Conservation (phyloP, 2,888 invertebrate genomes). For the Netelia inedita region DNA sequence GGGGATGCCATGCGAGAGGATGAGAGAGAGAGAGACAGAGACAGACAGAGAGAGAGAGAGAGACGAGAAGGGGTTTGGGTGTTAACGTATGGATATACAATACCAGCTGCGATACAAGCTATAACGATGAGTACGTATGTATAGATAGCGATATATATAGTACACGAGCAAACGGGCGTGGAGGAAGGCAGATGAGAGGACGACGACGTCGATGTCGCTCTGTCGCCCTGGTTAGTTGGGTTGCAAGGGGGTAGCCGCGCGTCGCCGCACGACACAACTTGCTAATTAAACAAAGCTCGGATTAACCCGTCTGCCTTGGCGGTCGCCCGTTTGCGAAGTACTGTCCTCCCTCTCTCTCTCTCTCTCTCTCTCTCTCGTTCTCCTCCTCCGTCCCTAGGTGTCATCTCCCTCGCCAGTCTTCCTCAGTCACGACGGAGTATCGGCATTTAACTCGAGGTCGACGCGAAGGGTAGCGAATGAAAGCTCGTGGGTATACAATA, state of each 20-base stretch:
- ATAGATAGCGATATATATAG: not conserved
- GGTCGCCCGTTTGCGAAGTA: slow-evolving; percentile 59
- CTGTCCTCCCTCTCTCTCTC: slow-evolving; percentile 57
- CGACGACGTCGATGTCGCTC: slow-evolving; percentile 45
- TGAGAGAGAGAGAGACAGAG: slow-evolving; percentile 12
- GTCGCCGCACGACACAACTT: slow-evolving; percentile 68
- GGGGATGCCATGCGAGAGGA: slow-evolving; percentile 33
- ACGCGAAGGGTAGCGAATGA: not conserved
- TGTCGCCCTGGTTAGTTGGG: slow-evolving; percentile 13
- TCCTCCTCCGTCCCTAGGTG: slow-evolving; percentile 1
- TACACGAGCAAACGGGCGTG: not conserved
- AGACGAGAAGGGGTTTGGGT: not conserved
- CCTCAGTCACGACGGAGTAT: slow-evolving; percentile 24
- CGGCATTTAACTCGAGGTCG: slow-evolving; percentile 48
- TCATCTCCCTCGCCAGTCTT: not conserved
- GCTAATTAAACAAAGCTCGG: slow-evolving; percentile 72
- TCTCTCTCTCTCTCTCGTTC: slow-evolving; percentile 50
- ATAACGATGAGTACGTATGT: not conserved
- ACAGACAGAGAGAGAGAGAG: slow-evolving; percentile 13
- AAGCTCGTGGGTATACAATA: not conserved
- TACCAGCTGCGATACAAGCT: not conserved
- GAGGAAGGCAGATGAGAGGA: slow-evolving; percentile 38
- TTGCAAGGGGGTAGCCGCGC: slow-evolving; percentile 18
- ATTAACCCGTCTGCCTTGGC: slow-evolving; percentile 69
- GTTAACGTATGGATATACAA: not conserved